These are phyloP conservation scores for Mirounga angustirostris DNA, from an alignment of 2,113 vertebrate genomes.

Conservation along the genomic window DNA sequence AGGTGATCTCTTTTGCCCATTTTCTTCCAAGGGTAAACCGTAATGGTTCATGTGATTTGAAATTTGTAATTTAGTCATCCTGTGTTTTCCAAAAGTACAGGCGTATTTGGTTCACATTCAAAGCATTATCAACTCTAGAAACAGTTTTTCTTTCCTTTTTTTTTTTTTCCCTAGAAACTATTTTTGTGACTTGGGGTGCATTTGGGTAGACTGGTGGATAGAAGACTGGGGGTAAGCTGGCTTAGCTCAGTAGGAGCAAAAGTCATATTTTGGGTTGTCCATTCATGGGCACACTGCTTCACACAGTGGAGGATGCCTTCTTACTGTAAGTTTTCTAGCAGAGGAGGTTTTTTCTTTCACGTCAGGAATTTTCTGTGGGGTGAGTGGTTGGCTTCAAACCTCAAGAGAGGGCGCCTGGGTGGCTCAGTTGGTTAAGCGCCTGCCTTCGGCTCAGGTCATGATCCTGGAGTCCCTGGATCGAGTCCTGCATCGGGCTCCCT, in stretches of 20 bases:
- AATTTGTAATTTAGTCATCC: background rate
- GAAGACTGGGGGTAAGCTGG: background rate
- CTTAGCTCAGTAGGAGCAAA: background rate
- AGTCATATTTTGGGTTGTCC: background rate
- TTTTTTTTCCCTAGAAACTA: background rate
- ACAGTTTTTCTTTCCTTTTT: background rate
- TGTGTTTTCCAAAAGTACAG: background rate
- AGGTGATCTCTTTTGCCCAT: background rate
- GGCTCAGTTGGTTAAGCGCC: too few relatives aligned
- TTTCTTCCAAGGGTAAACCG: background rate
- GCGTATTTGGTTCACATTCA: background rate
- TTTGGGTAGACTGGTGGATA: background rate
- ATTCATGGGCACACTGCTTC: background rate
- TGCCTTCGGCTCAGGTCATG: too few relatives aligned
- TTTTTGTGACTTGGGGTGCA: background rate
- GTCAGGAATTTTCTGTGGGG: background rate
- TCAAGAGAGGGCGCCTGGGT: too few relatives aligned
- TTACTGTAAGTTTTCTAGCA: background rate
- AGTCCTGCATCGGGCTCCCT: too few relatives aligned
- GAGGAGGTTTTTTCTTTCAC: background rate
- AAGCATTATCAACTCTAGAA: background rate
- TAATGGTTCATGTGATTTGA: background rate
- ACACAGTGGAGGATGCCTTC: background rate
- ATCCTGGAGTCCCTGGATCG: too few relatives aligned
- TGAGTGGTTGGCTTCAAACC: background rate